These are phyloP conservation scores for Drosophila elegans DNA, from an alignment of 1,140 invertebrate species.

Conservation along the genomic window DNA sequence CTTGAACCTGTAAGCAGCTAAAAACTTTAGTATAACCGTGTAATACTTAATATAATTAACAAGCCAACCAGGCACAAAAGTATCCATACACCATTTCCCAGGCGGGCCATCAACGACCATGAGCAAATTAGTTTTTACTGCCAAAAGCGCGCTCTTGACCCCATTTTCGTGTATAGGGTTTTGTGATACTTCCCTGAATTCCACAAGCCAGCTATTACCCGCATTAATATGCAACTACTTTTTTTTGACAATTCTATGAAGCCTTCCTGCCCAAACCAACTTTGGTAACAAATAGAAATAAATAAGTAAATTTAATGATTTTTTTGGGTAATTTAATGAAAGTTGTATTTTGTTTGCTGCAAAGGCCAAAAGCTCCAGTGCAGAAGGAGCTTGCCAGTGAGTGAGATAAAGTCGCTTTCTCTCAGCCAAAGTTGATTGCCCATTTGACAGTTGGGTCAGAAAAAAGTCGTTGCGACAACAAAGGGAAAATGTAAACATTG, in stretches of 20 bases:
- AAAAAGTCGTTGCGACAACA: constrained; percentile 68
- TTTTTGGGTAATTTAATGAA: constrained; percentile 51
- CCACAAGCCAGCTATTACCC: constrained; percentile 14
- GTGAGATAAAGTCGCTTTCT: constrained; percentile 21
- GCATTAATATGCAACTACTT: constrained; percentile 50
- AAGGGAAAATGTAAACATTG: constrained; percentile 78
- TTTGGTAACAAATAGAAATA: constrained; percentile 2
- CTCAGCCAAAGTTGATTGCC: constrained; percentile 60
- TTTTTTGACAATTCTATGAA: neutral
- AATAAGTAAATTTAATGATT: constrained; percentile 51
- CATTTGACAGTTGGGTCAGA: constrained; percentile 62
- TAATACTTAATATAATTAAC: constrained; percentile 32
- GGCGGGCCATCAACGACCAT: constrained; percentile 55
- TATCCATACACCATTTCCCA: constrained; percentile 44
- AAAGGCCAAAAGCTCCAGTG: constrained; percentile 66
- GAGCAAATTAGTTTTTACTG: constrained; percentile 59
- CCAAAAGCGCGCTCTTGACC: constrained; percentile 70
- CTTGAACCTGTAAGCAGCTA: neutral
- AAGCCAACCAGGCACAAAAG: constrained; percentile 18
- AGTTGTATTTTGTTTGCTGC: constrained; percentile 59
- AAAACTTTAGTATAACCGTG: neutral
- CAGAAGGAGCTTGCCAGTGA: constrained; percentile 33
- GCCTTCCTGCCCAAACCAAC: neutral
- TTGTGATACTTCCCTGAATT: constrained; percentile 6
- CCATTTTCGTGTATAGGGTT: constrained; percentile 27